Conservation (phyloP, 1,140 invertebrate species). For the Dreissena rostriformis region DNA sequence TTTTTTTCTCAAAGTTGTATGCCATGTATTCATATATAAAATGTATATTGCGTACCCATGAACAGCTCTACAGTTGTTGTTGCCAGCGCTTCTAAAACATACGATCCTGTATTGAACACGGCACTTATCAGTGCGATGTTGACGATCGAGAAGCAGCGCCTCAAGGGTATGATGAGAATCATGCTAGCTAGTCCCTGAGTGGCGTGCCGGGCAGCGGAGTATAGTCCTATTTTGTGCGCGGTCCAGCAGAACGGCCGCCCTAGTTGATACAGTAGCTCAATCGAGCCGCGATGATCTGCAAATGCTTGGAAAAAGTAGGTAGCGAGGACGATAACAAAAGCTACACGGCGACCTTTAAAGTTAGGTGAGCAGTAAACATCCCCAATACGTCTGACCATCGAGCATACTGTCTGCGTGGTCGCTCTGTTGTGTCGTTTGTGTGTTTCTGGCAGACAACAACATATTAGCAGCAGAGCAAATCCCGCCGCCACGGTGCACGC, state of each 20-base stretch:
- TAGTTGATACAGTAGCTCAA: slow-evolving; percentile 45
- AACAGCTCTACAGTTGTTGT: slow-evolving; percentile 23
- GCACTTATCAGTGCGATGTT: slow-evolving; percentile 17
- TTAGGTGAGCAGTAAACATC: slow-evolving; percentile 1
- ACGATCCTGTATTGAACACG: no score
- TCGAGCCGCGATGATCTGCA: neutral
- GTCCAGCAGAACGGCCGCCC: slow-evolving; percentile 47
- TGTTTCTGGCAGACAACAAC: slow-evolving; percentile 29
- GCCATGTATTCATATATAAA: no score
- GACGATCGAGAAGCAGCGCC: slow-evolving; percentile 13
- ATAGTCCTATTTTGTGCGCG: slow-evolving; percentile 25
- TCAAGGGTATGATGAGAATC: neutral
- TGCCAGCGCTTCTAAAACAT: slow-evolving; percentile 34
- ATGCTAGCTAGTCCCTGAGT: slow-evolving; percentile 3
- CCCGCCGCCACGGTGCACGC: neutral
- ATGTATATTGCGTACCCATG: no score
- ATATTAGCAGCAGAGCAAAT: neutral
- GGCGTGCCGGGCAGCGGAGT: neutral
- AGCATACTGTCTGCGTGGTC: no score
- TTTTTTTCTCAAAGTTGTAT: no score
- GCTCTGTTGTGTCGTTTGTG: neutral
- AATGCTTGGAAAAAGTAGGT: slow-evolving; percentile 13
- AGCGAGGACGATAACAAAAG: slow-evolving; percentile 17
- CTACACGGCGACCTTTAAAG: neutral
- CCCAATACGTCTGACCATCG: neutral